Evolutionary conservation across 2,797 vertebrate genomes (phyloP).

Genomic region (Coregonus suidteri): DNA sequence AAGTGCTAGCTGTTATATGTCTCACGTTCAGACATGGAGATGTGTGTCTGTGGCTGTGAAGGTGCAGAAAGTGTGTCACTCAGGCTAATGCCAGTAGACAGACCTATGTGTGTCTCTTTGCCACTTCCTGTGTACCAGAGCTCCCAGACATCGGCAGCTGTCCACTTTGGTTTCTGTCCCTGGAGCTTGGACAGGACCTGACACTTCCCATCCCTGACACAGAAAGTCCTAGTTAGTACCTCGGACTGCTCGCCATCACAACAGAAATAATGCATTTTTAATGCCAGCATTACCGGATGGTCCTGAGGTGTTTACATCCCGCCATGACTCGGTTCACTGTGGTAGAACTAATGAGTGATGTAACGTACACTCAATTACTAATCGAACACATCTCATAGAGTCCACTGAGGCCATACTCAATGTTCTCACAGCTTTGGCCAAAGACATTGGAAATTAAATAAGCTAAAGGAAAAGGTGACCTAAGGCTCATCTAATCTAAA

Average conservation of each 20-base stretch:
- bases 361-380: slow-evolving; percentile 71
- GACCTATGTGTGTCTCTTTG: slow-evolving; percentile 59
- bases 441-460: slow-evolving; percentile 55
- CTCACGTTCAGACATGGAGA: slow-evolving; percentile 34
- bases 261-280: not conserved
- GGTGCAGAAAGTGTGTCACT: slow-evolving; percentile 59
- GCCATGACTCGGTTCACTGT: slow-evolving; percentile 24
- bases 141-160: slow-evolving; percentile 72
- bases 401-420: slow-evolving; percentile 33
- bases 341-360: slow-evolving; percentile 42
- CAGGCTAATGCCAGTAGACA: slow-evolving; percentile 70
- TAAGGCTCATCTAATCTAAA: slow-evolving; percentile 59
- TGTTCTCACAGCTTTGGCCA: slow-evolving; percentile 36
- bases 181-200: slow-evolving; percentile 56
- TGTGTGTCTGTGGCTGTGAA: slow-evolving; percentile 21
- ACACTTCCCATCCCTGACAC: slow-evolving; percentile 62
- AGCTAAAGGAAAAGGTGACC: slow-evolving; percentile 67
- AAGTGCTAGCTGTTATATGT: slow-evolving; percentile 8
- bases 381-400: slow-evolving; percentile 65
- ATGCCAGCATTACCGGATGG: slow-evolving; percentile 44
- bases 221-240: slow-evolving; percentile 42
- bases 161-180: slow-evolving; percentile 66
- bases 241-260: not conserved
- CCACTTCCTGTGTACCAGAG: slow-evolving; percentile 63
- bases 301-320: slow-evolving; percentile 37